phyloP scores from a whole-genome alignment of 1,140 invertebrate genomes.

The Myzus persicae region DNA sequence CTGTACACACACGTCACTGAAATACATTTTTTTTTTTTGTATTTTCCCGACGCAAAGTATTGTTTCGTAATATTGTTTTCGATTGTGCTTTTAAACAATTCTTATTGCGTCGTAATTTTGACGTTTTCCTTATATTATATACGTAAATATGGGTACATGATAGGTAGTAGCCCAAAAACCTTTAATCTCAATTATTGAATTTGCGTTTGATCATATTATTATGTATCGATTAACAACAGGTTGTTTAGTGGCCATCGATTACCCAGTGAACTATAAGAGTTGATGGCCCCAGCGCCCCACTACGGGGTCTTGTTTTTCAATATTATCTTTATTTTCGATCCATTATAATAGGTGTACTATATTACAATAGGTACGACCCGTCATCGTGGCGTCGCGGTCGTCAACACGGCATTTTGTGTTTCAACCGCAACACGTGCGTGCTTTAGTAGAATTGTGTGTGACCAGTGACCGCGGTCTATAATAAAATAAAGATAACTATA shows the following conservation, averaged over 20 bases:
- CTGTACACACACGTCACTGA: no score
- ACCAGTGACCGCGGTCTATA: neutral
- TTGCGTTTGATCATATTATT: neutral
- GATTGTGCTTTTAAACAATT: neutral
- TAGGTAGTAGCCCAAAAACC: neutral
- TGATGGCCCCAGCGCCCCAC: no score
- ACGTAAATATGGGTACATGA: neutral
- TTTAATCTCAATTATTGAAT: neutral
- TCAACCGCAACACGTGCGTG: neutral
- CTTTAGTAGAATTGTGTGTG: neutral
- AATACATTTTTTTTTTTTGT: no score
- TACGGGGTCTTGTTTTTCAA: neutral
- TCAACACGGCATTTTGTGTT: neutral
- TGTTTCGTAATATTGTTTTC: no score
- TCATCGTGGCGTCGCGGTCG: neutral
- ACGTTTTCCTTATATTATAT: neutral
- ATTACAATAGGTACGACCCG: neutral
- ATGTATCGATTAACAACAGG: neutral
- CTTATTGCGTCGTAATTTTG: no score
- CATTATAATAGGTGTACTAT: neutral
- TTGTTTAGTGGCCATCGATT: neutral
- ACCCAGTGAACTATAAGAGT: neutral
- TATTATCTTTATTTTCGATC: constrained; percentile 9
- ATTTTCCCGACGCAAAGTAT: no score
- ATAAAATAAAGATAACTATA: neutral